Percentiles rank a stretch among this genome's conserved stretches.
Conservation (phyloP, 92 coral and sea anemone genomes). For the Blastomussa wellsi region DNA sequence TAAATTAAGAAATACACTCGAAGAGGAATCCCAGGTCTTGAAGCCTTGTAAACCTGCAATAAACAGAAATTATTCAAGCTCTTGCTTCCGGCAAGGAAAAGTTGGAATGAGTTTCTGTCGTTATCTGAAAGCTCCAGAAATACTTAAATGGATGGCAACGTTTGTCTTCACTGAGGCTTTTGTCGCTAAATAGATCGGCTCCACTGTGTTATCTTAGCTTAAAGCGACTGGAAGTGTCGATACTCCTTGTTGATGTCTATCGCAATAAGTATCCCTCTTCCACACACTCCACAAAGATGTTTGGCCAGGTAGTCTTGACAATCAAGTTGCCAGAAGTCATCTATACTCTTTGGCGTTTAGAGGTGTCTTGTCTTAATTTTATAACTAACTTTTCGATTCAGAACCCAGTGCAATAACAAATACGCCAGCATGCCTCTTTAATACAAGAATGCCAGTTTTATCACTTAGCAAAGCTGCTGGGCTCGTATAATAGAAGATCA, state of each 20-base stretch:
- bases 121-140: not conserved
- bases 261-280: not conserved
- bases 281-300: not conserved
- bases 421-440: not conserved
- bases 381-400: too few relatives aligned
- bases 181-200: not conserved
- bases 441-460: not conserved
- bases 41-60: slow-evolving; percentile 86
- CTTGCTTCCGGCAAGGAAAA: not conserved
- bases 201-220: not conserved
- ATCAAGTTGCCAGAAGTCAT: not conserved
- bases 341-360: not conserved
- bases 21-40: slow-evolving; percentile 95
- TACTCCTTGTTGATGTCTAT: not conserved
- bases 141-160: not conserved
- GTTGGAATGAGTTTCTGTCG: not conserved
- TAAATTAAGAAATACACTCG: slow-evolving; percentile 95
- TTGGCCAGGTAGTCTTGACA: not conserved
- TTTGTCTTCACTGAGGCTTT: not conserved
- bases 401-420: not conserved
- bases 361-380: not conserved
- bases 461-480: not conserved
- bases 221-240: not conserved
- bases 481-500: too few relatives aligned
- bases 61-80: not conserved